Evolutionary conservation across 2,888 invertebrate species (phyloP), one percentile per base, ranked within the genome.

Genomic region (Phortica magna): DNA sequence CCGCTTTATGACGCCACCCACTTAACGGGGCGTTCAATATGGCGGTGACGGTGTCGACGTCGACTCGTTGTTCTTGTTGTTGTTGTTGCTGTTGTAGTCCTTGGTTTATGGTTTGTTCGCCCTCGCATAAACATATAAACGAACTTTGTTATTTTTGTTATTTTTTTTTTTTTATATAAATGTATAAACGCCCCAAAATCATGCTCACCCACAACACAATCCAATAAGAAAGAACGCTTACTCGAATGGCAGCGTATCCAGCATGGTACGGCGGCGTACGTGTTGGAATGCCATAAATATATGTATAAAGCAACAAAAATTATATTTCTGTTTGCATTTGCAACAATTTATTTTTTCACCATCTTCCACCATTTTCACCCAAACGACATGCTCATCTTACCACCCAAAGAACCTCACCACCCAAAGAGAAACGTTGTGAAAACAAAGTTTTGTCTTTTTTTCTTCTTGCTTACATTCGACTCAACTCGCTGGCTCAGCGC

Each of bases 281-380:
- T 85, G 85, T 83, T 77, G 85, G 88, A 82, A 88, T 85, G 85
- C 88, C 85, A 85, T 85, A 85, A 85, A 85, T 85, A 87, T 73
- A 67, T 80, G 74, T 79, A 76, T 74, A 67, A 77, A 79, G 80
- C 83, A 83, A 83, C 84, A 86, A 82, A 88, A 89, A 88, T 88
- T 83, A 86, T 88, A 89, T 87, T 88, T 88, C 83, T 87, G 83
- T 83, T 87, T 87, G 84, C 81, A 79, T 85, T 88, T 82, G 88
- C 86, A 83, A 85, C 87, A 83, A 86, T 84, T 84, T 88, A 83
- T 86, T 79, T 77, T 70, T 71, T 75, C 77, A 53, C 73, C 76
- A 19, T 43, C 19, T 64, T 67, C 77, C 76, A 55, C 73, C 75
- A 12, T 43, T 12, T 19, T n/a, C 75, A 14, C 67, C 12, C 61